phyloP scores from a whole-genome alignment of 2,113 vertebrate species.

The Pica pica region DNA sequence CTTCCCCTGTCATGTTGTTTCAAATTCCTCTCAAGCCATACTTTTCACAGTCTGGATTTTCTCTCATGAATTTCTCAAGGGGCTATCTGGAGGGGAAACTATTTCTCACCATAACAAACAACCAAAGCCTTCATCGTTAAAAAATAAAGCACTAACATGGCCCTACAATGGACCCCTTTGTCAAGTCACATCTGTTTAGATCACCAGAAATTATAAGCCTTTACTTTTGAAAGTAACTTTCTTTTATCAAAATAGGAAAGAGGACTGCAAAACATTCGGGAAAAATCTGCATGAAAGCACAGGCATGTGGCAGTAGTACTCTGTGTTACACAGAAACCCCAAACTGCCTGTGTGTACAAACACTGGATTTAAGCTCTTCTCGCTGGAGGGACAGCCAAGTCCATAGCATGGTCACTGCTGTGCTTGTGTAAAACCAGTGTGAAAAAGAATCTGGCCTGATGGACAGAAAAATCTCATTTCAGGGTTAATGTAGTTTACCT shows the following conservation, averaged over 20 bases:
- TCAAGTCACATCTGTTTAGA: constrained; percentile 57
- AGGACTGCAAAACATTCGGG: background rate
- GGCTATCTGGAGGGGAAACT: constrained; percentile 54
- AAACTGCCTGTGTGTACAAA: background rate
- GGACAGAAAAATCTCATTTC: background rate
- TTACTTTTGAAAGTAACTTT: constrained; percentile 31
- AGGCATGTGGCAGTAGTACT: background rate
- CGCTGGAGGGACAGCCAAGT: background rate
- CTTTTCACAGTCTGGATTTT: constrained; percentile 65
- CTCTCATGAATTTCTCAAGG: constrained; percentile 58
- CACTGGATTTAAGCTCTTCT: background rate
- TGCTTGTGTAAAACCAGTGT: background rate
- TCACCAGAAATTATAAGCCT: constrained; percentile 42
- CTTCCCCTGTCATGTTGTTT: constrained; percentile 40
- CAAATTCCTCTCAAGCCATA: constrained; percentile 56
- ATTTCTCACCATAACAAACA: constrained; percentile 64
- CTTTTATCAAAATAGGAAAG: constrained; percentile 20
- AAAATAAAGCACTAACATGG: constrained; percentile 28
- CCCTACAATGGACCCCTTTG: constrained; percentile 46
- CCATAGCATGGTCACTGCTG: background rate
- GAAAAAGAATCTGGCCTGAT: background rate
- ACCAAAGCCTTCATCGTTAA: constrained; percentile 51
- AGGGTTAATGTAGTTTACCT: background rate
- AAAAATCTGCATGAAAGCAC: background rate
- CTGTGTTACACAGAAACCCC: background rate